Base-by-base conservation (phyloP, 2,797 vertebrate genomes). In the Peromyscus nudipes region DNA sequence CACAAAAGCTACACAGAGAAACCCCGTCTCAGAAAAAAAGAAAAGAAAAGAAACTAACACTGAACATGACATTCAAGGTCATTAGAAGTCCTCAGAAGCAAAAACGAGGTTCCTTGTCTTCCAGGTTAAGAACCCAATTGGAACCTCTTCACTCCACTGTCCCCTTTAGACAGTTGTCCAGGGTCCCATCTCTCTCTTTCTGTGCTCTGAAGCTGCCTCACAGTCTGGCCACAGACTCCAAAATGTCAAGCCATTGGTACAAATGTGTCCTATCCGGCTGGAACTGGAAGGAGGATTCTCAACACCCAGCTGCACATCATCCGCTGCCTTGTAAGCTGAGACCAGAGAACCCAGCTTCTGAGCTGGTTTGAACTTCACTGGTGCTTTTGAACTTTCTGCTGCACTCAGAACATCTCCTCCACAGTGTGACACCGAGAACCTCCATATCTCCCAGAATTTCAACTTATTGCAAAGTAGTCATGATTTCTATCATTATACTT, bases 371-470 rank as follows among this genome's bases (percentile, higher is more conserved):
- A 96, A 81, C 83, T 94, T 73, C 23, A 2, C 60, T 2, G 0
- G 7, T 71, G 27, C 89, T 69, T 81, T 85, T 64, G 49, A 80
- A 81, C 49, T 75, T 92, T 95, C n/a, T 94, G 55, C 79, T 87
- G 6, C 31, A 75, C 6, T 10, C 23, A 40, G 73, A 96, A 62
- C 13, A 55, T 57, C 29, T 25, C 76, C 77, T 94, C 90, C 25
- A 62, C 65, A 91, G 75, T 43, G 64, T 7, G 12, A n/a, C 17
- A 34, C 75, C 14, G 81, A 43, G 85, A 97, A 73, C 87, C 86
- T 75, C 57, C 14, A 29, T 9, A 89, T 49, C 95, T 79, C 95
- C 76, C 96, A 85, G 91, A 95, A 96, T 97, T 76, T 89, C 64
- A 82, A 84, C 75, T 97, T 77, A 90, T 46, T 76, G 25, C 67